Evolutionary conservation across 2,797 vertebrate genomes (phyloP).

Genomic region (Lepus oiostolus): DNA sequence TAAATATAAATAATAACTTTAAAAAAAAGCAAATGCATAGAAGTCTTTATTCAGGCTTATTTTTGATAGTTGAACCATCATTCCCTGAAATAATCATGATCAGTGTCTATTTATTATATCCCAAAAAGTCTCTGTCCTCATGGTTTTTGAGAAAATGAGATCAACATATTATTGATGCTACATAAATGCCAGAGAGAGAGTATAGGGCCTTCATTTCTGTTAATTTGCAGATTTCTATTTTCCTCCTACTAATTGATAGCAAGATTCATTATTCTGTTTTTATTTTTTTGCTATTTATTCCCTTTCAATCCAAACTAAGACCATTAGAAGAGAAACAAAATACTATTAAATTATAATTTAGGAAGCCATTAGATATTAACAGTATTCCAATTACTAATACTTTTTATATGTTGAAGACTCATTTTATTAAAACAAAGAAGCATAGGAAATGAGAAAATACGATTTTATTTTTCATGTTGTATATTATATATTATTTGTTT

Average conservation of each 20-base stretch:
- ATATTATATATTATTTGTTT: neutral
- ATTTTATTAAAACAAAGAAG: neutral
- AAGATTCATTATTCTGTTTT: neutral
- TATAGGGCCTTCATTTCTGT: neutral
- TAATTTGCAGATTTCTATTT: neutral
- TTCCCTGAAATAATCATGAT: neutral
- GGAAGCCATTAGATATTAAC: neutral
- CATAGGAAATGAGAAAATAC: neutral
- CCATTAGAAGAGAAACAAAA: neutral
- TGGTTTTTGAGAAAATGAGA: neutral
- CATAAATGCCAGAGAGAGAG: neutral
- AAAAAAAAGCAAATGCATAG: neutral
- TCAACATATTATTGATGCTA: neutral
- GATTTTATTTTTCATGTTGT: neutral
- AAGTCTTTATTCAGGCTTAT: neutral
- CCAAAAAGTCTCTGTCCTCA: neutral
- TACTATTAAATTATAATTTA: neutral
- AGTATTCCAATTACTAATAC: neutral
- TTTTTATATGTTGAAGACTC: neutral
- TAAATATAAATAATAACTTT: neutral
- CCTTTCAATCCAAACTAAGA: neutral
- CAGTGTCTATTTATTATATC: neutral
- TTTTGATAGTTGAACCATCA: neutral
- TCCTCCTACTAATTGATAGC: neutral
- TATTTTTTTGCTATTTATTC: constrained; percentile 6